A percentile compares a stretch with the other conserved stretches of the same genome.
Evolutionary conservation across 2,888 invertebrate genomes (phyloP).

Genomic region (Octodonta nipae): DNA sequence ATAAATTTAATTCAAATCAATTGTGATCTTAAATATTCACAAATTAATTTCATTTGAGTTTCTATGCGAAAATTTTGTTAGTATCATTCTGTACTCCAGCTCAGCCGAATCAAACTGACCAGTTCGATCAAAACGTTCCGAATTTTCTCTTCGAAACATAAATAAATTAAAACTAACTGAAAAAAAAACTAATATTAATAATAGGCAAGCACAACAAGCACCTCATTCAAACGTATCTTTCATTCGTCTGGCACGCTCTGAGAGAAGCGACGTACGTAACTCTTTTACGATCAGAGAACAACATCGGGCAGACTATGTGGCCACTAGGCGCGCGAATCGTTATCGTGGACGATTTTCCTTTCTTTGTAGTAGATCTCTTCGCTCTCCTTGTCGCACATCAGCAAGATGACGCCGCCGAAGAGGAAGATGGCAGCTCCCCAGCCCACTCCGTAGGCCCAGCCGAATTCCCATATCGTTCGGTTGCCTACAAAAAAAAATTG

Average conservation of each 20-base stretch:
- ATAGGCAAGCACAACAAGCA: background rate
- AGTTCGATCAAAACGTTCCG: too few relatives aligned
- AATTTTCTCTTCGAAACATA: too few relatives aligned
- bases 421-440: slow-evolving; percentile 96
- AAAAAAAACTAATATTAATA: slow-evolving; percentile 8
- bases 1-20: too few relatives aligned
- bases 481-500: slow-evolving; percentile 59
- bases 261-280: slow-evolving; percentile 26
- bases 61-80: too few relatives aligned
- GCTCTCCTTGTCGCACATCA: slow-evolving; percentile 94
- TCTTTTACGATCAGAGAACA: slow-evolving; percentile 42
- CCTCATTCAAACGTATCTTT: slow-evolving; percentile 22
- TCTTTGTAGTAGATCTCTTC: slow-evolving; percentile 97
- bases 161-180: too few relatives aligned
- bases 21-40: too few relatives aligned
- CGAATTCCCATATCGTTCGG: slow-evolving; percentile 89
- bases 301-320: slow-evolving; percentile 57
- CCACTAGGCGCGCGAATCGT: slow-evolving; percentile 48
- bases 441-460: slow-evolving; percentile 96
- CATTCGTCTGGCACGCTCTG: slow-evolving; percentile 24
- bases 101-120: too few relatives aligned
- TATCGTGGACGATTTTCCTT: slow-evolving; percentile 69
- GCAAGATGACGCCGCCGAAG: slow-evolving; percentile 82
- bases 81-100: too few relatives aligned
- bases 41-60: too few relatives aligned